Base-by-base conservation (phyloP, 2,113 vertebrate genomes). In the Sorex fumeus region DNA sequence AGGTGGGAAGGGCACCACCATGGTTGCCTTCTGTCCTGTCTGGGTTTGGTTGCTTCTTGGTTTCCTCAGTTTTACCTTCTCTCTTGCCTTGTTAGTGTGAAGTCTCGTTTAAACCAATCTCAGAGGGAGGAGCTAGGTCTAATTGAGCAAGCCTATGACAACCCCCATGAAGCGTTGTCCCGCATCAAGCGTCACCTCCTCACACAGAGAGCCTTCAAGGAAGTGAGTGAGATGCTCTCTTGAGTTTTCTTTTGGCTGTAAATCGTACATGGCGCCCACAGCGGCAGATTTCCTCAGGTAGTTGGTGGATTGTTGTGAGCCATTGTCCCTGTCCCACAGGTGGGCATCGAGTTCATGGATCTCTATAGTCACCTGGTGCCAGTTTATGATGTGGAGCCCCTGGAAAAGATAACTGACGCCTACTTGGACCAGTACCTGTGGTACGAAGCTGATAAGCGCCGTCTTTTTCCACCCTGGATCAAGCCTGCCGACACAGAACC, bases 321-420 rank as follows among this genome's bases (percentile, higher is more conserved):
- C 57, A 57, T 84, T 12, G 27, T 19, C 11, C 91, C 88, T 95
- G 1, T 94, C 45, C 50, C 43, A 72, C 47, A 99, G 99, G 99
- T 99, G 83, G 99, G 99, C 75, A 99, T 99, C n/a, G 99, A 99
- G 96, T 99, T 99, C 97, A 99, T 99, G 99, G 99, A 99, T 97
- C 98, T 99, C 83, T 99, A 99, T 97, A 99, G 99, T 96, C 99
- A 99, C 85, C 95, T 99, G 84, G 99, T 99, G 57, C 99, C 99
- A 0, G 99, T 99, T 75, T 99, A 99, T 74, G 99, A 99, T 11
- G 99, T 99, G 47, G 99, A 99, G 84, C 99, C 99, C 1, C 95
- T 99, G 97, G 99, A 99, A 97, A 99, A 99, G 97, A 99, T 99
- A 97, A 99, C 99, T 0, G 99, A 99, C 16, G 99, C 99, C 64